Percentiles rank a stretch among this genome's conserved stretches.
Conservation (phyloP, 2,888 invertebrate species). For the Blomia tropicalis region DNA sequence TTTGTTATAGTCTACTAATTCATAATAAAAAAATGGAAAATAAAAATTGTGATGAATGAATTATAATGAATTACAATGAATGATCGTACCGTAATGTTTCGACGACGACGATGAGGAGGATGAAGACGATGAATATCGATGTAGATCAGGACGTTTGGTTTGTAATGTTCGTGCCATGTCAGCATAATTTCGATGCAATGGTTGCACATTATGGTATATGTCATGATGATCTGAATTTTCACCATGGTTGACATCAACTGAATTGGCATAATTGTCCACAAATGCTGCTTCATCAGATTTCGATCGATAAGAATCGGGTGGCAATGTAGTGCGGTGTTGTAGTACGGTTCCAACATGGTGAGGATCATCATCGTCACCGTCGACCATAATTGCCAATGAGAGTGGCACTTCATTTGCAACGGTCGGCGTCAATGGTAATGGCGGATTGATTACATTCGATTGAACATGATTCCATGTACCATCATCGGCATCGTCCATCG, state of each 20-base stretch:
- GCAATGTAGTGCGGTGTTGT: too few relatives aligned
- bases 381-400: conserved; percentile 31
- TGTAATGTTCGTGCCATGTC: conserved; percentile 3
- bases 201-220: not conserved
- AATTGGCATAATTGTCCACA: not conserved
- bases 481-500: too few relatives aligned
- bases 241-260: not conserved
- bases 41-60: not conserved
- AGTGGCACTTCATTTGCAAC: conserved; percentile 30
- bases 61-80: not conserved
- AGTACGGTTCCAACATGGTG: too few relatives aligned
- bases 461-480: not conserved
- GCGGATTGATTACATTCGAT: not conserved
- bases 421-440: conserved; percentile 7
- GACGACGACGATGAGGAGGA: too few relatives aligned
- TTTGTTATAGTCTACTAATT: not conserved
- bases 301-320: too few relatives aligned
- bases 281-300: too few relatives aligned
- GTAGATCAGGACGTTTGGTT: not conserved
- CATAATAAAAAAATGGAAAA: not conserved
- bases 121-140: too few relatives aligned
- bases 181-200: not conserved
- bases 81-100: too few relatives aligned
- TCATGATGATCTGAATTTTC: conserved; percentile 5
- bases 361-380: too few relatives aligned